Evolutionary conservation across 2,888 invertebrate genomes (phyloP), one percentile per base, ranked within the genome.

Genomic region (Salpingus planirostris): DNA sequence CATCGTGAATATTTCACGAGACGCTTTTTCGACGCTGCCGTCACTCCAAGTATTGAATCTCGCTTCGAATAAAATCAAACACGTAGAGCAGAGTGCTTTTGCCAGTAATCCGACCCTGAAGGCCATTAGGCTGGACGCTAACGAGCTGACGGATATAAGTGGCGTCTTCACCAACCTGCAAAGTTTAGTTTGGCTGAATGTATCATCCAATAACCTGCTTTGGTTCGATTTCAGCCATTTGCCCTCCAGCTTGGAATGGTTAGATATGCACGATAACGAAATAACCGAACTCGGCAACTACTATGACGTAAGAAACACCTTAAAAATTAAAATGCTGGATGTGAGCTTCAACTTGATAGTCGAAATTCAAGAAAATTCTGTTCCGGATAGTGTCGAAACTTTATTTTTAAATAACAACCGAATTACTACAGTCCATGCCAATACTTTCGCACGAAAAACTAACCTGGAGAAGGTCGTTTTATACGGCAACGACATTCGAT

Each of bases 211-310:
- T 64, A 77, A 77, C 57, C 66, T 87, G 46, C 68, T 76, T 39
- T 79, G 80, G 78, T 85, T 86, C 63, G 86, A 87, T 66, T 87
- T 83, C 53, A 80, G 80, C 47, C 76, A 85, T 53, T 71, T 87
- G 50, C 87, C 87, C 8, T 60, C 70, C 2, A 80, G 78, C 52
- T 69, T 87, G 24, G 81, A 82, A 59, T 83, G 82, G 80, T 67
- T 88, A 33, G 86, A 87, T 62, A 78, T 86, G 71, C 84, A 84
- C 58, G 75, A 79, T 55, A 87, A 87, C 63, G 74, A 78, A 67
- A 78, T 87, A 52, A 74, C 76, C 46, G 78, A 81, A 51, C 67
- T 86, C 24, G 79, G 80, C 46, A 83, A 84, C 61, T 80, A 78
- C 44, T 80, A 77, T 54, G 78, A 78, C 36, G 69, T 80, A 33